phyloP scores from a whole-genome alignment of 1,140 invertebrate genomes.

The Bombus terrestris region DNA sequence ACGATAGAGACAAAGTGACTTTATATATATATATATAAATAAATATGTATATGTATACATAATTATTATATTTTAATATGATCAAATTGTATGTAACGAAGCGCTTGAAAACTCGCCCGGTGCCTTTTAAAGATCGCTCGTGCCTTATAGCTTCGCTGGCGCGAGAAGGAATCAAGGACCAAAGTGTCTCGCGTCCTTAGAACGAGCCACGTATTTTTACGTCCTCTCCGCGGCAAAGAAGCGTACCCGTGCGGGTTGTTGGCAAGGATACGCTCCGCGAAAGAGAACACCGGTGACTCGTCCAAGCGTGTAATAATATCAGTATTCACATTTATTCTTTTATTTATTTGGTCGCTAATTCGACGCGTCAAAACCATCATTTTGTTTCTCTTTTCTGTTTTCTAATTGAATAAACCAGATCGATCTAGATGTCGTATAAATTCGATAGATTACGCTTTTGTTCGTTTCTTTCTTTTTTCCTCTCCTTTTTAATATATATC shows the following conservation, averaged over 20 bases:
- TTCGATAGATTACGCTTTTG: background rate
- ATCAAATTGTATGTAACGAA: slow-evolving; percentile 55
- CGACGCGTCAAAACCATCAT: background rate
- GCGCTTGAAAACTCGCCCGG: slow-evolving; percentile 55
- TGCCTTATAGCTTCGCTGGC: slow-evolving; percentile 69
- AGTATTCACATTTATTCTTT: slow-evolving; percentile 59
- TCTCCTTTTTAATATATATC: background rate
- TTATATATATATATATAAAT: slow-evolving; percentile 35
- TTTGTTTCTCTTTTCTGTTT: background rate
- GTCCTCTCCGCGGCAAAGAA: slow-evolving; percentile 14
- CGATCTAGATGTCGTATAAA: background rate
- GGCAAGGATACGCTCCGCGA: slow-evolving; percentile 10
- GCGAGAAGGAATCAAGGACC: slow-evolving; percentile 64
- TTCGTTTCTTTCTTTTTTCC: background rate
- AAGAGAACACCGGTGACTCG: slow-evolving; percentile 38
- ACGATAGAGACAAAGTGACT: background rate
- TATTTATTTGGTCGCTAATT: slow-evolving; percentile 52
- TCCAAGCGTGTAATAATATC: slow-evolving; percentile 43
- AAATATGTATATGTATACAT: slow-evolving; percentile 50
- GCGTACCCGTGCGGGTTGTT: slow-evolving; percentile 10
- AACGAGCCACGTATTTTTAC: slow-evolving; percentile 31
- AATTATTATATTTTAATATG: slow-evolving; percentile 70
- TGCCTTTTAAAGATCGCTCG: slow-evolving; percentile 65
- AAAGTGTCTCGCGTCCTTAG: slow-evolving; percentile 58
- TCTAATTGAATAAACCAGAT: slow-evolving; percentile 13